These are phyloP conservation scores for Eumeta japonica DNA, from an alignment of 1,140 invertebrate genomes.

Conservation along the genomic window DNA sequence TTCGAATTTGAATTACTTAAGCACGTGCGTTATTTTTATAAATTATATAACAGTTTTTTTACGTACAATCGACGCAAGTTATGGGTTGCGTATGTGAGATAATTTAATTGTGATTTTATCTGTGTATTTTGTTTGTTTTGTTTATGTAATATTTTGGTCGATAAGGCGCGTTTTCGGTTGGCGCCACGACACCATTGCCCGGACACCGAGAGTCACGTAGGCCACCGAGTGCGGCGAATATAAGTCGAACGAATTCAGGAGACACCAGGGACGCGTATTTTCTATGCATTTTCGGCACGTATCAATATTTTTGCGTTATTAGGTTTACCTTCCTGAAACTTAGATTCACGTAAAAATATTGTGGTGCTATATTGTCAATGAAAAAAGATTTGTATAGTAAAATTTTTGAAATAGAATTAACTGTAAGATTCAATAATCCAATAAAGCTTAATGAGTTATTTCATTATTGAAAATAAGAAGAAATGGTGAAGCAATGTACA, in stretches of 20 bases:
- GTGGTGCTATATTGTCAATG: background rate
- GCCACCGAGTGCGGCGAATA: conserved; percentile 40
- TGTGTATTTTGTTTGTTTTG: conserved; percentile 8
- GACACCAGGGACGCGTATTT: background rate
- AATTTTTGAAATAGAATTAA: background rate
- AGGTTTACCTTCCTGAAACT: conserved; percentile 21
- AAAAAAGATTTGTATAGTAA: conserved; percentile 3
- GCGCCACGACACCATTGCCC: conserved; percentile 41
- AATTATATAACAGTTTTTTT: conserved; percentile 17
- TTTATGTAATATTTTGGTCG: conserved; percentile 21
- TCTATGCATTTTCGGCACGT: conserved; percentile 8
- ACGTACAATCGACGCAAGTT: conserved; percentile 1
- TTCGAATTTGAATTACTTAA: conserved; percentile 36
- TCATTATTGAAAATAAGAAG: too few relatives aligned
- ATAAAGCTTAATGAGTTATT: too few relatives aligned
- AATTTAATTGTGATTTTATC: conserved; percentile 7
- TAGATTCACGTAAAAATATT: conserved; percentile 7
- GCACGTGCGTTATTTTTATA: conserved; percentile 41
- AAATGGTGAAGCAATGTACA: too few relatives aligned
- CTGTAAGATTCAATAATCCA: conserved; percentile 18
- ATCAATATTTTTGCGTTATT: too few relatives aligned
- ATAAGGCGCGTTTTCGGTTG: conserved; percentile 43
- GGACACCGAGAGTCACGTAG: conserved; percentile 47
- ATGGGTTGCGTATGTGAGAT: conserved; percentile 6
- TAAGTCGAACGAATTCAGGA: conserved; percentile 25